Base-by-base conservation (phyloP, 2,797 vertebrate species). In the Melanotaenia trifasciata region DNA sequence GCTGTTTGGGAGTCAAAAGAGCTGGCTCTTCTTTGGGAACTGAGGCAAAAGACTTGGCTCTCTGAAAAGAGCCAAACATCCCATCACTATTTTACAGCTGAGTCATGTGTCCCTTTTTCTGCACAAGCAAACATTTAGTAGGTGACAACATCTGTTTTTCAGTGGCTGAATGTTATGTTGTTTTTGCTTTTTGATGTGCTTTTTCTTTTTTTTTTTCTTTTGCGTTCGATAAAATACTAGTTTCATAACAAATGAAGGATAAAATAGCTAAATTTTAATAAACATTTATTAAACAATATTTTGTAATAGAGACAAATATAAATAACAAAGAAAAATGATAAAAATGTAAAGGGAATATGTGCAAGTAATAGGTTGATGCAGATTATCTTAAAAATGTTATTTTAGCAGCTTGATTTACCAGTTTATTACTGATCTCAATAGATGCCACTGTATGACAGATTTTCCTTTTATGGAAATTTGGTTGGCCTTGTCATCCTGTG, bases 401-500 rank as follows among this genome's bases (percentile, higher is more conserved):
- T 53, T 51, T 4, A 13, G 1, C 5, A 30, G 53, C 13, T 30
- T 30, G 26, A 30, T 28, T 56, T 56, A 14, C 26, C 7, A 56
- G 22, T 16, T 13, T 56, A 14, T 56, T 13, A 56, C 24, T 6
- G 2, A 30, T 57, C 13, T 28, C 1, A 58, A 36, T 69, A 20
- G 22, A 70, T 65, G 70, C 71, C 20, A 67, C 2, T 6, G 43
- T 28, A 47, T 62, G 43, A 51, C 33, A 67, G 59, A 62, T 58
- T 59, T 67, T 63, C 14, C 36, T 38, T 24, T 9, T 59, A 11
- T 24, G 18, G 33, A 76, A 36, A 43, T 81, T 66, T 76, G 57
- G 58, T 80, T 36, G 5, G 18, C 28, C 61, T 60, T 2, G 13
- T 79, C 75, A 64, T 33, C 69, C 67, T 73, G 14, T 70, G 70